Evolutionary conservation across 2,888 invertebrate genomes (phyloP).

Genomic region (Brachyptera putata): DNA sequence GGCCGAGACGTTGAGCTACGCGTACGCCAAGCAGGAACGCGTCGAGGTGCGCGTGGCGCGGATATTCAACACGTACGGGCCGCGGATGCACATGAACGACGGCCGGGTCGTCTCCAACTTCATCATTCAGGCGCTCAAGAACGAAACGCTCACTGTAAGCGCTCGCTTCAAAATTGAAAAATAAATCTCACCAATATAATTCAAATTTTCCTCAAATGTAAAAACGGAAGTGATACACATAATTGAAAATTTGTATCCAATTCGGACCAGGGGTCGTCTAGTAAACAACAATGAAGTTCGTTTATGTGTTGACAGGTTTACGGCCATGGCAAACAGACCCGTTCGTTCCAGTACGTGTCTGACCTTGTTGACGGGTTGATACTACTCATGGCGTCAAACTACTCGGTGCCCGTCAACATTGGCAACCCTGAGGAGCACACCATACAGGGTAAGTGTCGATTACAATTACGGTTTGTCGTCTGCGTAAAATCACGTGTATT

Average conservation of each 20-base stretch:
- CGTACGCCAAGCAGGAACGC: constrained; percentile 96
- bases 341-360: constrained; percentile 97
- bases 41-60: constrained; percentile 93
- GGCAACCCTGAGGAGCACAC: constrained; percentile 98
- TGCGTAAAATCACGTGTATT: too few relatives aligned
- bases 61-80: constrained; percentile 99
- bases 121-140: constrained; percentile 91
- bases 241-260: too few relatives aligned
- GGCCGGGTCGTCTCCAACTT: constrained; percentile 99
- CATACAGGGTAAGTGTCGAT: constrained; percentile 78
- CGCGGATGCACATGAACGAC: constrained; percentile 98
- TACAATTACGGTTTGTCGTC: too few relatives aligned
- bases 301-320: too few relatives aligned
- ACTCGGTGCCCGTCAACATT: constrained; percentile 87
- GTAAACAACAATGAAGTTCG: too few relatives aligned
- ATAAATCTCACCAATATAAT: too few relatives aligned
- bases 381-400: constrained; percentile 89
- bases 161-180: too few relatives aligned
- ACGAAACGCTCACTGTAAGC: constrained; percentile 87
- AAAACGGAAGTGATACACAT: too few relatives aligned
- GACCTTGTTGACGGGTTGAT: constrained; percentile 95
- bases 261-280: too few relatives aligned
- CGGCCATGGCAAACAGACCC: constrained; percentile 83
- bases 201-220: too few relatives aligned
- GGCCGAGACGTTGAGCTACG: constrained; percentile 92